Evolutionary conservation across 1,140 invertebrate species (phyloP), one percentile per base, ranked within the genome.

Genomic region (Portunus trituberculatus): DNA sequence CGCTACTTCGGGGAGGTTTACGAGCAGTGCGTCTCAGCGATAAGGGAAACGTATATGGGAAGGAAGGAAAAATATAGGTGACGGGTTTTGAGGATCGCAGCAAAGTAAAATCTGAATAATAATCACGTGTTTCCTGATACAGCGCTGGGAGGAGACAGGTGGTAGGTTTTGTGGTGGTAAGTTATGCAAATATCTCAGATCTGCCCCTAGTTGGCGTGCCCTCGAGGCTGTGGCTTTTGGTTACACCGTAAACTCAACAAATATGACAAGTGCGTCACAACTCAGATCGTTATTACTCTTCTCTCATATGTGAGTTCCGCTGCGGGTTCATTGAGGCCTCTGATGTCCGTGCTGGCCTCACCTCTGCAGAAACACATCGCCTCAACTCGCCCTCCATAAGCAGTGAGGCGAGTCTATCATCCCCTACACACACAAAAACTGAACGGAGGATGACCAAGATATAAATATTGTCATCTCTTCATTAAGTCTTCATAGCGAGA

Each of bases 111-210:
- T n/a, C 12, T 76, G 16, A n/a, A 59, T 59, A 20, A 59, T 59
- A 59, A 59, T 59, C 10, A n/a, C 25, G 67, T 76, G 67, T n/a
- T n/a, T 76, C 67, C n/a, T 25, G 20, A 76, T n/a, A 8, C 67
- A 76, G 20, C 20, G 25, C 67, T 20, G 4, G 12, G 12, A 25
- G 12, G 7, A 12, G 67, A 76, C 67, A 76, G 67, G 67, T n/a
- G 20, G 6, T n/a, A 2, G 67, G 12, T 76, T 76, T 76, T 76
- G 25, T 7, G 67, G 20, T 8, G 12, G n/a, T 76, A 25, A 76
- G 67, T 76, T 76, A 76, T n/a, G 67, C 67, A n/a, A 76, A n/a
- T 76, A 76, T 76, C 67, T 76, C 67, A 20, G 67, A 76, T 76
- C 67, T 76, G 67, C 67, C 20, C 67, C 67, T n/a, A 10, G 1